Evolutionary conservation across 2,888 invertebrate genomes (phyloP).

Genomic region (Parascotia fuliginaria): DNA sequence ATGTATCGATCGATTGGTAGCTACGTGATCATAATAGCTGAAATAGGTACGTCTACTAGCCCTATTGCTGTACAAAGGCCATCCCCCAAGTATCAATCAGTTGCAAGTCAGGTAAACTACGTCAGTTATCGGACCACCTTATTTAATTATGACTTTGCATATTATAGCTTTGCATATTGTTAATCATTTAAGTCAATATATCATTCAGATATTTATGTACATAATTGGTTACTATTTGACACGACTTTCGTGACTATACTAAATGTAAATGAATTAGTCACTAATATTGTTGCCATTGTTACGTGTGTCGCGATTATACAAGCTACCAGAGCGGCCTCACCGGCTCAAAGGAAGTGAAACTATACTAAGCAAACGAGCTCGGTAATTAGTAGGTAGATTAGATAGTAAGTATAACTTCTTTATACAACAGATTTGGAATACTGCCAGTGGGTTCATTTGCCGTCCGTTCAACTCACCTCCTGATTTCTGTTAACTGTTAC

Average conservation of each 20-base stretch:
- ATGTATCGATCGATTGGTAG: no score
- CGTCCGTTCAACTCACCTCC: slow-evolving; percentile 27
- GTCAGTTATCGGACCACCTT: no score
- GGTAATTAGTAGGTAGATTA: slow-evolving; percentile 40
- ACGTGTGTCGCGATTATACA: slow-evolving; percentile 48
- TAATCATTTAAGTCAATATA: slow-evolving; percentile 28
- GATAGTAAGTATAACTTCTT: slow-evolving; percentile 31
- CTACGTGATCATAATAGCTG: no score
- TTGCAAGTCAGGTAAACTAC: no score
- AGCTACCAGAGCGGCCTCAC: slow-evolving; percentile 30
- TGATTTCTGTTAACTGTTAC: slow-evolving; percentile 11
- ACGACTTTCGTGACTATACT: slow-evolving; percentile 58
- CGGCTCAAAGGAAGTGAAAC: slow-evolving; percentile 37
- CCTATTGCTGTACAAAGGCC: no score
- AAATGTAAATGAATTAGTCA: slow-evolving; percentile 58
- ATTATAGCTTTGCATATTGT: no score
- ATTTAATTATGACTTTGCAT: no score
- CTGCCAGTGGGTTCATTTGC: slow-evolving; percentile 49
- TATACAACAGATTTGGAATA: slow-evolving; percentile 35
- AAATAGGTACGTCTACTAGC: no score
- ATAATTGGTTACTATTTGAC: slow-evolving; percentile 50
- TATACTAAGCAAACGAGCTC: slow-evolving; percentile 25
- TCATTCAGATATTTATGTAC: slow-evolving; percentile 42
- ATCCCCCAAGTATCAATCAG: no score
- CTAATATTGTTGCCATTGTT: slow-evolving; percentile 56